Base-by-base conservation (phyloP, 1,140 invertebrate species). In the Myzus persicae region DNA sequence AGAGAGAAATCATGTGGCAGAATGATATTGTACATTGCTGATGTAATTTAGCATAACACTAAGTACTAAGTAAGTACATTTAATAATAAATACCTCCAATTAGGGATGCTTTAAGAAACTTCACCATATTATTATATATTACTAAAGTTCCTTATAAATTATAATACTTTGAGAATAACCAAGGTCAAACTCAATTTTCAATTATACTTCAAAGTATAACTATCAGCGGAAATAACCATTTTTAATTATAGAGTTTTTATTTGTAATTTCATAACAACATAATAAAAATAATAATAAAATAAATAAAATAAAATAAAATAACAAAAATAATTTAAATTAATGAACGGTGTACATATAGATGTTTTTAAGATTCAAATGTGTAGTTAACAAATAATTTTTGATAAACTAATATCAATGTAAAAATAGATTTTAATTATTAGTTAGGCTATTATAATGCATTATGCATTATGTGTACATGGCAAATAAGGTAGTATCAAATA, bases 191-290 rank as follows among this genome's bases (percentile, higher is more conserved):
- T 67, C 22, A 59, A 59, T 31, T n/a, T 67, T n/a, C 31, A 67
- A 31, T 67, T 67, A n/a, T 67, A 67, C 59, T 67, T 59, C 14
- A 0, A 31, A 67, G 31, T n/a, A 59, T 31, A 59, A 59, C 9
- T 31, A 11, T 31, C 9, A 59, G 26, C 26, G 31, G 26, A 31
- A 59, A 59, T 59, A 76, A n/a, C 59, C 6, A 76, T 76, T n/a
- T n/a, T 18, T 76, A 76, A n/a, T 76, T n/a, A n/a, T 76, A 76
- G 1, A 82, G 9, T 85, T 85, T 85, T 85, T 85, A 85, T 85
- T 85, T 85, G 42, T 44, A 44, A 85, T 31, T 42, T 42, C 1
- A 31, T 26, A 84, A 84, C 82, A 84, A 82, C 2, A 84, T 42
- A 85, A 38, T 82, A 76, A n/a, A 9, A 31, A 31, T 31, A n/a